These are phyloP conservation scores for Xenentodon cancila DNA, from an alignment of 2,797 vertebrate species.

Conservation along the genomic window DNA sequence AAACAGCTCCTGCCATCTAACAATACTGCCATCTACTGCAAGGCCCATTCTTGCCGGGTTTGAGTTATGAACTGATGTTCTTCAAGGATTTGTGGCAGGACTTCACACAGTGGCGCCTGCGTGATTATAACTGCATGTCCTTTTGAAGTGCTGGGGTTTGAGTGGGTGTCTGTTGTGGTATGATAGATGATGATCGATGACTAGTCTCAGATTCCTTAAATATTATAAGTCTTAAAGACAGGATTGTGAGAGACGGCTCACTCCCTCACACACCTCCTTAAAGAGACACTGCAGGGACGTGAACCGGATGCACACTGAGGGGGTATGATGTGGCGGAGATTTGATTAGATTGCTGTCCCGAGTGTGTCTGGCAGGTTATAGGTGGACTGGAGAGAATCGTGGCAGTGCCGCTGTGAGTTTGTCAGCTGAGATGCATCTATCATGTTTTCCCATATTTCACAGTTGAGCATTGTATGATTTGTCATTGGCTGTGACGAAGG, in stretches of 20 bases:
- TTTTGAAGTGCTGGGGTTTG: constrained; percentile 2
- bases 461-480: constrained; percentile 22
- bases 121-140: constrained; percentile 6
- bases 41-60: not conserved
- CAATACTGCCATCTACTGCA: constrained; percentile 59
- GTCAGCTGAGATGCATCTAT: constrained; percentile 22
- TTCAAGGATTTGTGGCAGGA: constrained; percentile 23
- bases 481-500: constrained; percentile 13
- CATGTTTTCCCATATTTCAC: constrained; percentile 43
- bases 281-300: constrained; percentile 29
- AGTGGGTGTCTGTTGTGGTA: not conserved
- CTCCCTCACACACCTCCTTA: constrained; percentile 20
- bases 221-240: constrained; percentile 29
- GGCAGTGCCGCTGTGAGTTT: constrained; percentile 13
- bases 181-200: constrained; percentile 41
- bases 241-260: constrained; percentile 9
- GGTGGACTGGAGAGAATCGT: constrained; percentile 28
- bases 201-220: constrained; percentile 11
- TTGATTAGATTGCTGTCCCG: constrained; percentile 46
- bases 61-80: constrained; percentile 13
- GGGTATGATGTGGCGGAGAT: constrained; percentile 36
- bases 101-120: constrained; percentile 1
- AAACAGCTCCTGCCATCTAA: constrained; percentile 11
- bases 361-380: constrained; percentile 47
- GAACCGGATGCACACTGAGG: constrained; percentile 7